Conservation (phyloP, 35 echinoderm and acorn worm genomes). For the Apostichopus californicus region DNA sequence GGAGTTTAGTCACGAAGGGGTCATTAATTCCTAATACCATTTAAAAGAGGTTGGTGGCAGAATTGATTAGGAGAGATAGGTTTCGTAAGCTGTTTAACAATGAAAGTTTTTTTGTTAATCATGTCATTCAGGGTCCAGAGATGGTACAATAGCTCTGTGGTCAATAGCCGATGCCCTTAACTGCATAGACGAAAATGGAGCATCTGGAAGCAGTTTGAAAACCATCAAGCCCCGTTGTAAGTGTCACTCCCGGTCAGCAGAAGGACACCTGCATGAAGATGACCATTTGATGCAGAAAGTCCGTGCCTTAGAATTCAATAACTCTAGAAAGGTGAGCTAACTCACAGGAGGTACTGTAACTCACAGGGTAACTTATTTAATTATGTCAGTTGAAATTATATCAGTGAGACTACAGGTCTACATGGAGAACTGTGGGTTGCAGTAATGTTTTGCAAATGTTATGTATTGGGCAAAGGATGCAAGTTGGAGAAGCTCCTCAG, state of each 20-base stretch:
- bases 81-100: no score
- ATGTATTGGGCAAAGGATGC: no score
- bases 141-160: conserved; percentile 52
- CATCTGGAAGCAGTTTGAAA: neutral
- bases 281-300: conserved; percentile 74
- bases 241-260: neutral
- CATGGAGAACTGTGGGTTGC: no score
- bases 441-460: no score
- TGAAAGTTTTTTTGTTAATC: neutral
- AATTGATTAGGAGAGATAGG: no score
- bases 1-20: neutral
- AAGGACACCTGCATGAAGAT: conserved; percentile 5
- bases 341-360: no score
- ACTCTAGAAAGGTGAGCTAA: conserved; percentile 66
- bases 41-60: no score
- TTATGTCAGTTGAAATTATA: no score
- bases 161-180: conserved; percentile 7
- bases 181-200: neutral
- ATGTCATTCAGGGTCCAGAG: conserved; percentile 37
- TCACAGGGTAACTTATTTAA: no score
- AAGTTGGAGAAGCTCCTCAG: no score
- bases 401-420: no score
- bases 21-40: no score
- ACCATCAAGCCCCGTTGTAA: conserved; percentile 14
- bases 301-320: conserved; percentile 79